These are phyloP conservation scores for Copsychus sechellarum DNA, from an alignment of 2,113 vertebrate species.

Conservation along the genomic window DNA sequence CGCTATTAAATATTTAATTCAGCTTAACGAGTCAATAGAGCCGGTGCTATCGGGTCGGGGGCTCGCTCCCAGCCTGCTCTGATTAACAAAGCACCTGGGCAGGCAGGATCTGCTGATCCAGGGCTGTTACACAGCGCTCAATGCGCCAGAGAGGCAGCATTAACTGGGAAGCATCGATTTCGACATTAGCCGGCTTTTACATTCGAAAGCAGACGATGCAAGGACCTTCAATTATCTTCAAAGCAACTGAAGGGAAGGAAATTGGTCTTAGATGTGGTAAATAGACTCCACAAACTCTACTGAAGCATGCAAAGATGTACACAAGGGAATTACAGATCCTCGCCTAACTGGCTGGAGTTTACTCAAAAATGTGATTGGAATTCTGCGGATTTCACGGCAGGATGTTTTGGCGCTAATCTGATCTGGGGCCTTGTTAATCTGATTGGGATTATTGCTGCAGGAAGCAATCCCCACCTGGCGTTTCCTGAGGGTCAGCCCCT, in stretches of 20 bases:
- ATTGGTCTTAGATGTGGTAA: constrained; percentile 83
- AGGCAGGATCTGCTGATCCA: constrained; percentile 40
- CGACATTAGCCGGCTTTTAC: constrained; percentile 75
- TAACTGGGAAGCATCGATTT: constrained; percentile 75
- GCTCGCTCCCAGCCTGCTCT: constrained; percentile 29
- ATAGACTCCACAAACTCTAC: constrained; percentile 72
- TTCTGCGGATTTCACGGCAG: neutral
- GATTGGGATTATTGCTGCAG: neutral
- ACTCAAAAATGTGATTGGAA: constrained; percentile 31
- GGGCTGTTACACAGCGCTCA: constrained; percentile 2
- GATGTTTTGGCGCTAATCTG: neutral
- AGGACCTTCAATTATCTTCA: constrained; percentile 81
- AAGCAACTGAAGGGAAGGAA: constrained; percentile 79
- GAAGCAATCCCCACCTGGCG: neutral
- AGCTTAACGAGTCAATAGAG: constrained; percentile 26
- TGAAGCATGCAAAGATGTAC: constrained; percentile 66
- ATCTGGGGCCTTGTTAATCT: neutral
- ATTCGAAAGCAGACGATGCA: constrained; percentile 75
- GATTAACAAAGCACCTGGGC: constrained; percentile 61
- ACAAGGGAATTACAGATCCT: constrained; percentile 26
- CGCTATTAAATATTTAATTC: constrained; percentile 64
- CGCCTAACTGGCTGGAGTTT: neutral
- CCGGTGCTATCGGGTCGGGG: neutral
- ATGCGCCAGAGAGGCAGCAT: constrained; percentile 29
- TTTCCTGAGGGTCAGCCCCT: neutral